Base-by-base conservation (phyloP, 2,113 vertebrate genomes). In the Gnathonemus longibarbis region DNA sequence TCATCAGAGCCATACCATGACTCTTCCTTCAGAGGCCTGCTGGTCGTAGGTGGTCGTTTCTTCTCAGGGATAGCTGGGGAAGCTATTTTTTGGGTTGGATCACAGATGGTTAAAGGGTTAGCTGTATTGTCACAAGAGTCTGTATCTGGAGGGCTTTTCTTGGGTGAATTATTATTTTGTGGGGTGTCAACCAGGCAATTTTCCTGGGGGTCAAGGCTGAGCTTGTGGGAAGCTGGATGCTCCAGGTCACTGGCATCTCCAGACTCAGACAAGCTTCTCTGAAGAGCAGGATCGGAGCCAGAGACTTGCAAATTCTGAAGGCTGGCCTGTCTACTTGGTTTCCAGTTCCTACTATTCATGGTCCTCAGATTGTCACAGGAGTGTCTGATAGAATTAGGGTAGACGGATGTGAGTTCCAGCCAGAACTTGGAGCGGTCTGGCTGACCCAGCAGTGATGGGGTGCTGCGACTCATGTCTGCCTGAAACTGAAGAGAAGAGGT, bases 1-100 rank as follows among this genome's bases (percentile, higher is more conserved):
- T 99, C 98, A 53, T 99, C 98, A 0, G 98, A 99, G 8, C 98
- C 98, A 48, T 97, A 99, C 98, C 98, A 99, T 88, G 95, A 94
- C 48, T 94, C 93, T 83, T 89, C 91, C 53, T 94, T 93, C 74
- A 46, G 0, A 90, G 58, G 13, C 91, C 91, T 0, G 15, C 27
- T 5, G 27, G 91, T 24, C 84, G 86, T 89, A 13, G 39, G 84
- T 39, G 27, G 56, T 45, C 31, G 66, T 92, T 94, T 93, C 70
- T 89, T 92, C 91, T 92, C 93, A 58, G 90, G 52, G 31, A 91
- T 89, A 91, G 89, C 77, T 93, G 92, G 70, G 31, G 70, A 11
- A 89, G 89, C 88, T 56, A 17, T 19, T 0, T 66, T 50, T 42
- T 83, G 90, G 49, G 48, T 88, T 88, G 6, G 88, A 86, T 89